Evolutionary conservation across 2,888 invertebrate species (phyloP), one percentile per base, ranked within the genome.

Genomic region (Thereva nobilitata): DNA sequence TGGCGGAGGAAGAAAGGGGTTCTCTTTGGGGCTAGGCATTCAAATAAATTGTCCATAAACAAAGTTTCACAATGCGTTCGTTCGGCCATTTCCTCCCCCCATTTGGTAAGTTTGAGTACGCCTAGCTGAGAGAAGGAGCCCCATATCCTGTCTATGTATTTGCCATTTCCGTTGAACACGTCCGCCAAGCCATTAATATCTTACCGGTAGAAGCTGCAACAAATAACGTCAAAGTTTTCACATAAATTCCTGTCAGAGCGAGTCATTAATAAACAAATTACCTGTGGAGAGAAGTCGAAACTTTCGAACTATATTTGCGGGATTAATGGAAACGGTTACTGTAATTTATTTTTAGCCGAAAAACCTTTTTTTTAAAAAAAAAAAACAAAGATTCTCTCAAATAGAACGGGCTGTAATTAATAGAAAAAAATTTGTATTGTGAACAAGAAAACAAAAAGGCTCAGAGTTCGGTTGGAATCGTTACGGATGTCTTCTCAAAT

Each of bases 141-240:
- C 23, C 23, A 61, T 50, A 61, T 61, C 61, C 61, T 61, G 47
- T 35, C 53, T 64, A 54, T 64, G 45, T 54, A 70, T 67, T 72
- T 72, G 72, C 70, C 71, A 71, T 69, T 71, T 72, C 72, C 72
- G 71, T 69, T 72, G 70, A 70, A 70, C 72, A 73, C 71, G 72
- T 71, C 72, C 71, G 69, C 70, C 71, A 70, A 69, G 70, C 71
- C 71, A 72, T 72, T 72, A 72, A 72, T 72, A 72, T 71, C 72
- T 68, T 69, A 72, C 70, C 69, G 70, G 70, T 71, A 73, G 72
- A 69, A 71, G 70, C 71, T 72, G 71, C 72, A 73, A 71, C 77
- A 77, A 77, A 77, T 78, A 77, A 76, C 75, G 77, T 76, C 74
- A 78, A 78, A 78, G 75, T 78, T 78, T 74, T 72, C 76, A 74